phyloP scores from a whole-genome alignment of 2,113 vertebrate genomes.

The Coturnix japonica region DNA sequence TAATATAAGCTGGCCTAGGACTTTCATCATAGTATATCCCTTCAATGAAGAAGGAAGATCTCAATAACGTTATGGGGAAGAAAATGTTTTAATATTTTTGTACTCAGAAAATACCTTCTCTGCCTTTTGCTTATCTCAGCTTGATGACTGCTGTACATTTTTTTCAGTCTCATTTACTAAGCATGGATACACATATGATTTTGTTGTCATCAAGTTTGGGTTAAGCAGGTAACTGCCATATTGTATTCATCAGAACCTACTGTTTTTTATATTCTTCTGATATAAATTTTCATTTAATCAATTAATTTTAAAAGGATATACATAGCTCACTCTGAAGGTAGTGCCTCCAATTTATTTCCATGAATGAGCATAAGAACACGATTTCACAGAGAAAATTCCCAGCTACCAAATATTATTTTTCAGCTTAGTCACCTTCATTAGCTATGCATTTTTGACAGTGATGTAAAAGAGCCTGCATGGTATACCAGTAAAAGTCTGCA shows the following conservation, averaged over 20 bases:
- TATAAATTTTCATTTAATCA: background rate
- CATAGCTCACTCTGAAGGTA: too few species aligned
- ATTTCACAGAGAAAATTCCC: too few species aligned
- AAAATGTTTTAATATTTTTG: background rate
- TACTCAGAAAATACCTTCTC: background rate
- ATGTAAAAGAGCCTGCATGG: too few species aligned
- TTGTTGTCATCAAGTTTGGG: background rate
- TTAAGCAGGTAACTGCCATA: background rate
- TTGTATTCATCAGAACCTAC: background rate
- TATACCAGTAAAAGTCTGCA: too few species aligned
- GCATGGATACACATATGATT: rapidly evolving
- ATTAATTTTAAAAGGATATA: background rate
- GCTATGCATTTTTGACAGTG: too few species aligned
- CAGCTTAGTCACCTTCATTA: too few species aligned
- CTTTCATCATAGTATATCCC: background rate
- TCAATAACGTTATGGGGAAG: background rate
- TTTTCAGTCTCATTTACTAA: background rate
- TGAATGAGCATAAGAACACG: too few species aligned
- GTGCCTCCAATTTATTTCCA: too few species aligned
- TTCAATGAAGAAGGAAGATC: background rate
- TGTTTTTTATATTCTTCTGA: background rate
- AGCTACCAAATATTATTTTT: too few species aligned
- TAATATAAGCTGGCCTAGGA: background rate
- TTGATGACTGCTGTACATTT: background rate
- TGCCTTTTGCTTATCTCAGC: background rate